Percentiles rank a stretch among this genome's conserved stretches.
Evolutionary conservation across 2,888 invertebrate species (phyloP).

Genomic region (Venusia cambrica): DNA sequence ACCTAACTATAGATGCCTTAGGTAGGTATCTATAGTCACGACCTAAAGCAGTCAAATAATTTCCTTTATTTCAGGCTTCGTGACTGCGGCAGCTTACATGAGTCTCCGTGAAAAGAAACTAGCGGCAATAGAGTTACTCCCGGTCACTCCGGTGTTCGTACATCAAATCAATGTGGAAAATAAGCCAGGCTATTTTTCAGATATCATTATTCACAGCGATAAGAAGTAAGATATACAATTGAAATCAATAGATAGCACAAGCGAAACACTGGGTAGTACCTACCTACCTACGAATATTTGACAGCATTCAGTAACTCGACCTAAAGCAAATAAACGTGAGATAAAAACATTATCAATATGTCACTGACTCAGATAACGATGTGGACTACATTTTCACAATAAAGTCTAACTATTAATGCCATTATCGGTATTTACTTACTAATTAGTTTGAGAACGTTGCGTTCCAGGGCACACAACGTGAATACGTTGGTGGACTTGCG

Average conservation of each 20-base stretch:
- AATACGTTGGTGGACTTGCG: slow-evolving; percentile 79
- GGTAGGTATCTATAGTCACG: not conserved
- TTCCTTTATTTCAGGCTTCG: slow-evolving; percentile 71
- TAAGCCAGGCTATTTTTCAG: slow-evolving; percentile 81
- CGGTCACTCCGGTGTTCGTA: slow-evolving; percentile 80
- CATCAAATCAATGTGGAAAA: slow-evolving; percentile 79
- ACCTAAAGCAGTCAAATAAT: not conserved
- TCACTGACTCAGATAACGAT: slow-evolving; percentile 51
- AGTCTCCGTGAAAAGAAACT: slow-evolving; percentile 62
- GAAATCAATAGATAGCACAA: slow-evolving; percentile 5
- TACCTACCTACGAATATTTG: not conserved
- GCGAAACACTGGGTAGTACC: too few relatives aligned
- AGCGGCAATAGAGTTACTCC: slow-evolving; percentile 69
- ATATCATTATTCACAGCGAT: slow-evolving; percentile 81
- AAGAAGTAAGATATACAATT: slow-evolving; percentile 64
- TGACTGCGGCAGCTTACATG: slow-evolving; percentile 80
- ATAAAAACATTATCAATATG: slow-evolving; percentile 72
- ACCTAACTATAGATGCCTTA: not conserved
- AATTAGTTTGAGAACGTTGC: too few relatives aligned
- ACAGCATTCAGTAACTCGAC: slow-evolving; percentile 3
- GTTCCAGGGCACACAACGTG: slow-evolving; percentile 77
- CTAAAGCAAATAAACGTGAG: slow-evolving; percentile 49
- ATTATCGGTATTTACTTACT: slow-evolving; percentile 30
- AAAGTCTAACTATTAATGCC: slow-evolving; percentile 44
- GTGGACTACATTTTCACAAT: slow-evolving; percentile 56